phyloP scores from a whole-genome alignment of 2,113 vertebrate species.

The Ptilorrhoa leucosticta region DNA sequence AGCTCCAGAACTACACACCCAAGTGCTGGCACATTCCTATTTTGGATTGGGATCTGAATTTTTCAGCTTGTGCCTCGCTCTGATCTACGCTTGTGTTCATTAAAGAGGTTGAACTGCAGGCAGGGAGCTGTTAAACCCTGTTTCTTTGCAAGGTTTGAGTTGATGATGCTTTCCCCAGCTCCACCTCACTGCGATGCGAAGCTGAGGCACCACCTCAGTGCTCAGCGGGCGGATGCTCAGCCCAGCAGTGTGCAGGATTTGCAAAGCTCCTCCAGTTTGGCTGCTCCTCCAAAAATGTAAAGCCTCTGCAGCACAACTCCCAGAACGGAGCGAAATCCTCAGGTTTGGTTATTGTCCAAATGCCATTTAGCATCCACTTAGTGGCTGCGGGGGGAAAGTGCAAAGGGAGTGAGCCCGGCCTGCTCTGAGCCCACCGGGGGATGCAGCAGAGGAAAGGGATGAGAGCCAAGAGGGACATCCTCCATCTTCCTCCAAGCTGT shows the following conservation, averaged over 20 bases:
- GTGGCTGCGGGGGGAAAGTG: background rate
- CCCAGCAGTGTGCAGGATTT: background rate
- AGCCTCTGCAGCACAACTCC: background rate
- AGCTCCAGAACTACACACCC: conserved; percentile 5
- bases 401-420: background rate
- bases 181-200: background rate
- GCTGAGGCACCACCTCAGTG: background rate
- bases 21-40: background rate
- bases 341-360: background rate
- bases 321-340: background rate
- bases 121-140: background rate
- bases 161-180: background rate
- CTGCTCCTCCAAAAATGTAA: background rate
- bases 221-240: background rate
- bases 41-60: conserved; percentile 6
- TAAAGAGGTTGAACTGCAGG: background rate
- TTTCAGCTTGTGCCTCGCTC: background rate
- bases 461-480: background rate
- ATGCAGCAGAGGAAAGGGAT: background rate
- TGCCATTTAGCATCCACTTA: background rate
- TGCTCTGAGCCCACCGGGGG: background rate
- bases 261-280: background rate
- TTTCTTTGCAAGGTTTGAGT: background rate
- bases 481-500: background rate
- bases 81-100: background rate